Evolutionary conservation across 2,797 vertebrate species (phyloP).

Genomic region (Chrosomus eos): DNA sequence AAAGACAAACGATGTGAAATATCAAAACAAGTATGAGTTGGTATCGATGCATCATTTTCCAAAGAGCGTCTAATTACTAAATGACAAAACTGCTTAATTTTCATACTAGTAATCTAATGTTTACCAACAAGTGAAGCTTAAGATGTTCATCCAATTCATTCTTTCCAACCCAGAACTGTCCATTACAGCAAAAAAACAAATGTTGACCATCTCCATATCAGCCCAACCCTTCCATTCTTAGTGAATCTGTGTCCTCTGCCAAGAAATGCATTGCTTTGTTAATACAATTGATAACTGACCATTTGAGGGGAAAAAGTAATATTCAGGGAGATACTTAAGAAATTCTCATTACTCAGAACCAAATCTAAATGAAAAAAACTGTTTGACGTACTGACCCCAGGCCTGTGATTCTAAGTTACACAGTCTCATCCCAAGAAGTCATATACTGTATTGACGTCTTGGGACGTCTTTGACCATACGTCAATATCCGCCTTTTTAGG

Average conservation of each 20-base stretch:
- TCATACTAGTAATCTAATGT: background rate
- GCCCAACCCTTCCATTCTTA: background rate
- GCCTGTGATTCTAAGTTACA: constrained; percentile 12
- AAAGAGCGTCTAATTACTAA: background rate
- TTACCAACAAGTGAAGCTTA: background rate
- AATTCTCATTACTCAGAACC: constrained; percentile 29
- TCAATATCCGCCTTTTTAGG: too few species aligned
- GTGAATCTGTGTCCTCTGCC: background rate
- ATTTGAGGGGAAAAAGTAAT: background rate
- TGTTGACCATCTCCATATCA: background rate
- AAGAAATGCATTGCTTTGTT: background rate
- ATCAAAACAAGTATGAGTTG: background rate
- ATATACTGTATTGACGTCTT: too few species aligned
- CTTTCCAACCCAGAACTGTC: background rate
- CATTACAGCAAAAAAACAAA: background rate
- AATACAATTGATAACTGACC: constrained; percentile 4
- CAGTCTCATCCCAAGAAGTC: too few species aligned
- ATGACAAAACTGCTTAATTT: background rate
- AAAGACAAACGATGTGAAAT: background rate
- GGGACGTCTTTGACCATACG: too few species aligned
- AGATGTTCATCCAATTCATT: background rate
- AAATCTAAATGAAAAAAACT: constrained; percentile 2
- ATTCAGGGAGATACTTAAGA: constrained; percentile 7
- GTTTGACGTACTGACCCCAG: background rate
- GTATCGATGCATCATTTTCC: background rate